Conservation (phyloP, 1,140 invertebrate species). For the Idris sp. region DNA sequence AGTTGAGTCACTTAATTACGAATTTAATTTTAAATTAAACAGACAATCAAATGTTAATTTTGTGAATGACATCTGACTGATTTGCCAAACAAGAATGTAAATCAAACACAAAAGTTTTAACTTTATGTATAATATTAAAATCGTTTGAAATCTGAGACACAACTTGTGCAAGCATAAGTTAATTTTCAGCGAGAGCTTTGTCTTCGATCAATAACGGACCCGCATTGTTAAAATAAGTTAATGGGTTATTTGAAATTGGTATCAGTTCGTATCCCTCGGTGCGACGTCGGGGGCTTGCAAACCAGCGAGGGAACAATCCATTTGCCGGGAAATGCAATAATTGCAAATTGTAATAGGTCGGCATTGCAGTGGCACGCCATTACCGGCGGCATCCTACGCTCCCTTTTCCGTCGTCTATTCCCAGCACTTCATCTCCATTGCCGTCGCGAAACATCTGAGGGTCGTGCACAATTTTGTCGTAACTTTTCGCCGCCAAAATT, state of each 20-base stretch:
- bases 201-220: slow-evolving; percentile 22
- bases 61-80: too few relatives aligned
- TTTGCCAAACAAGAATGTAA: too few relatives aligned
- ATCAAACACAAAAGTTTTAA: too few relatives aligned
- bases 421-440: slow-evolving; percentile 26
- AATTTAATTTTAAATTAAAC: too few relatives aligned
- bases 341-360: slow-evolving; percentile 75
- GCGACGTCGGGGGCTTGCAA: slow-evolving; percentile 24
- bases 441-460: slow-evolving; percentile 41
- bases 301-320: slow-evolving; percentile 65
- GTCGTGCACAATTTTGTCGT: too few relatives aligned
- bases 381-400: slow-evolving; percentile 64
- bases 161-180: slow-evolving; percentile 1
- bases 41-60: too few relatives aligned
- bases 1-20: too few relatives aligned
- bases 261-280: slow-evolving; percentile 24
- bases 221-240: slow-evolving; percentile 48
- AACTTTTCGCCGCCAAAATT: too few relatives aligned
- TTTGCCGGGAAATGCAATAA: slow-evolving; percentile 75
- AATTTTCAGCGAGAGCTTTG: slow-evolving; percentile 5
- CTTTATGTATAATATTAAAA: too few relatives aligned
- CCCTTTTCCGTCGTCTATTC: slow-evolving; percentile 25
- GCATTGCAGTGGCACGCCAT: slow-evolving; percentile 68
- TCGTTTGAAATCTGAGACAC: slow-evolving; percentile 1
- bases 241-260: slow-evolving; percentile 47